Percentiles rank a stretch among this genome's conserved stretches.
Conservation (phyloP, 2,888 invertebrate species). For the Tachina grossa region DNA sequence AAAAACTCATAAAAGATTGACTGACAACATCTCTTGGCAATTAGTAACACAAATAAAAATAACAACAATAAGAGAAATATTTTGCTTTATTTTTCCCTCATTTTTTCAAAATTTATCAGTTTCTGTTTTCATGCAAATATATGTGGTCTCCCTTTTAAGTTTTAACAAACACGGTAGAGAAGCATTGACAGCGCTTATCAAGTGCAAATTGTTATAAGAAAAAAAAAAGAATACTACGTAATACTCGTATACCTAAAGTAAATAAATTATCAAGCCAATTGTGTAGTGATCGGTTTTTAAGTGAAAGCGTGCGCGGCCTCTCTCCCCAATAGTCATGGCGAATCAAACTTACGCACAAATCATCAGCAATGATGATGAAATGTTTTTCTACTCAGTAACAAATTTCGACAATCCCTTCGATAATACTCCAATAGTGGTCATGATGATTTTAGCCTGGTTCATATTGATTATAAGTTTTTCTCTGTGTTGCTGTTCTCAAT, state of each 20-base stretch:
- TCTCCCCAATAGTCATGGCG: conserved; percentile 18
- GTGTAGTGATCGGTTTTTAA: not conserved
- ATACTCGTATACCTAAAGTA: not conserved
- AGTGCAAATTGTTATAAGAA: not conserved
- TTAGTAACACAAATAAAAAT: conserved; percentile 9
- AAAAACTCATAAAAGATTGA: conserved; percentile 34
- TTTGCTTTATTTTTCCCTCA: conserved; percentile 14
- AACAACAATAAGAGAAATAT: conserved; percentile 18
- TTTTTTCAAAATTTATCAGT: conserved; percentile 7
- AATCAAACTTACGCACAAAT: conserved; percentile 32
- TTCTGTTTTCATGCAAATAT: conserved; percentile 34
- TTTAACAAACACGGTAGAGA: conserved; percentile 52
- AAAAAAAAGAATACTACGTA: conserved; percentile 6
- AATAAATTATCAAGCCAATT: not conserved
- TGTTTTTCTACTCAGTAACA: conserved; percentile 26
- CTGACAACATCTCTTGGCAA: conserved; percentile 39
- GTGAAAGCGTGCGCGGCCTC: not conserved
- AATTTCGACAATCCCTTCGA: conserved; percentile 39
- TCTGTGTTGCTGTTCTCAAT: conserved; percentile 81
- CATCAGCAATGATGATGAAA: conserved; percentile 31
- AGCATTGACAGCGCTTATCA: conserved; percentile 29
- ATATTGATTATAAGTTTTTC: conserved; percentile 79
- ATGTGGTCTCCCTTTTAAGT: conserved; percentile 57
- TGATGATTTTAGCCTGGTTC: conserved; percentile 81
- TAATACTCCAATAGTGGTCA: conserved; percentile 47